Evolutionary conservation across 2,797 vertebrate species (phyloP), one percentile per base, ranked within the genome.

Genomic region (Taeniopygia guttata): DNA sequence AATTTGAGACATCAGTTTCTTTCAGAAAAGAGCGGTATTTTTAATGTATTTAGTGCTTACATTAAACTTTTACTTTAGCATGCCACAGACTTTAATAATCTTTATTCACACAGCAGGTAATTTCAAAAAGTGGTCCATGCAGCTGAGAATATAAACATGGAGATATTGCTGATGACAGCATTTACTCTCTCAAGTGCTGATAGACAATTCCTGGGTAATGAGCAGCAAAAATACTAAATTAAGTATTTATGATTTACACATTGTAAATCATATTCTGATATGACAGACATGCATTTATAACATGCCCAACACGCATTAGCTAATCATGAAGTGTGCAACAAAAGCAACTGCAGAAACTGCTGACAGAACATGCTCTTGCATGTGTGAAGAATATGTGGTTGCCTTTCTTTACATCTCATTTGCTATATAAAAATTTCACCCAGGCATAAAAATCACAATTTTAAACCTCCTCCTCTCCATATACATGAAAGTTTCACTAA

Each of bases 161-260:
- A 93, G 87, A 93, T 69, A 95, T 8, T 88, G 87, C 75, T 86
- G 85, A 95, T 63, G 74, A 96, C 55, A 96, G 85, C 68, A 89
- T 32, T 96, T 93, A 83, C 60, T 64, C 90, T 95, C 88, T 95
- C 72, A 93, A 95, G 70, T 52, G 70, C 81, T 94, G 87, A 86
- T 81, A 95, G 54, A 96, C 93, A 90, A 90, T 88, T 87, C 93
- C 93, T 92, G 90, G 75, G 87, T 94, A 97, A 97, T 82, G 94
- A 96, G 83, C 84, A 89, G 64, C 85, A 45, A 95, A 95, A 92
- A 97, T 77, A 91, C 70, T 67, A 62, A 95, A 94, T 96, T 43
- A 97, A 97, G 89, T 96, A 97, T 97, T 97, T 91, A 97, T 96
- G 94, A 96, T 90, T 93, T 96, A 92, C 55, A 94, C 11, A 91